phyloP scores from a whole-genome alignment of 2,797 vertebrate species.

The Mycteria americana region DNA sequence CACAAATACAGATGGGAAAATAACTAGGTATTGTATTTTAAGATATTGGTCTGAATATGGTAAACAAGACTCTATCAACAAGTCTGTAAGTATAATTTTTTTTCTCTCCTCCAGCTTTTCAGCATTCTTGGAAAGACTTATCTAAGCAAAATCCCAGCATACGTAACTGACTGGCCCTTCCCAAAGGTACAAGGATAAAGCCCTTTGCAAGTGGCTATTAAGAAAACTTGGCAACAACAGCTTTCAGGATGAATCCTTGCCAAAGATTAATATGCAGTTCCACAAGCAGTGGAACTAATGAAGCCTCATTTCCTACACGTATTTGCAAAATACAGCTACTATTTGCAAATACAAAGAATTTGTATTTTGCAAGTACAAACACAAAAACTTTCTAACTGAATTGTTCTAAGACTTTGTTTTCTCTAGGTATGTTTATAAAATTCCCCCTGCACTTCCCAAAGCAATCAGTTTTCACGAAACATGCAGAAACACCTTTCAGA shows the following conservation, averaged over 20 bases:
- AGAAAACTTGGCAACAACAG: conserved; percentile 23
- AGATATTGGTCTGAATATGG: background rate
- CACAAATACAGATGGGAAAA: background rate
- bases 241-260: background rate
- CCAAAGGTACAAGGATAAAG: conserved; percentile 11
- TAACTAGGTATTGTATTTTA: background rate
- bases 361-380: background rate
- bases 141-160: background rate
- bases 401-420: background rate
- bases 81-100: background rate
- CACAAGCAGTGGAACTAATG: conserved; percentile 4
- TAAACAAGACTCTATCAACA: background rate
- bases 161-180: background rate
- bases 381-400: background rate
- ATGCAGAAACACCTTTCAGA: background rate
- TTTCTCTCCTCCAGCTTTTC: background rate
- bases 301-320: background rate
- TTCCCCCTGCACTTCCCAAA: background rate
- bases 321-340: conserved; percentile 22
- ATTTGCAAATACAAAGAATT: background rate
- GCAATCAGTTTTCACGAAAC: background rate
- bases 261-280: conserved; percentile 47
- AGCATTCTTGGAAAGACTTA: conserved; percentile 15
- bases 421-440: background rate
- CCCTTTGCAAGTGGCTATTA: conserved; percentile 18